Evolutionary conservation across 2,888 invertebrate species (phyloP).

Genomic region (Diaprepes abbreviatus): DNA sequence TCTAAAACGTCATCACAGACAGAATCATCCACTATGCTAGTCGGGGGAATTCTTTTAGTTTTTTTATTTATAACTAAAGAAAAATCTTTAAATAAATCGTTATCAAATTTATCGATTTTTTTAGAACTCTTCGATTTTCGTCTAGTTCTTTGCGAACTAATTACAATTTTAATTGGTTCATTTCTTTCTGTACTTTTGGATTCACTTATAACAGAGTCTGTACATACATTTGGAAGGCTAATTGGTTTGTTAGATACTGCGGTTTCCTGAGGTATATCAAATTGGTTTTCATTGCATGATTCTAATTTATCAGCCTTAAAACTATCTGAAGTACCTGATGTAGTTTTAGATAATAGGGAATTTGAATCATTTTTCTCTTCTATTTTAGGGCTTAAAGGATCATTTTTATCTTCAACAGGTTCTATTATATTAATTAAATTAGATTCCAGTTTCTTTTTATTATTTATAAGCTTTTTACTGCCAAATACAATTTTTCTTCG

Average conservation of each 20-base stretch:
- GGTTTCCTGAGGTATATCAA: neutral
- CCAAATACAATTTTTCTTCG: slow-evolving; percentile 12
- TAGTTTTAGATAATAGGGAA: neutral
- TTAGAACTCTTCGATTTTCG: slow-evolving; percentile 57
- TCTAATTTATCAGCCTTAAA: neutral
- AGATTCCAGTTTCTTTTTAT: neutral
- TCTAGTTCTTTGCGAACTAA: slow-evolving; percentile 53
- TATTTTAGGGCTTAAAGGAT: neutral
- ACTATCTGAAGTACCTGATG: neutral
- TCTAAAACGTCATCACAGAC: slow-evolving; percentile 43
- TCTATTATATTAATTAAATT: neutral
- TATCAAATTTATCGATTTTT: slow-evolving; percentile 54
- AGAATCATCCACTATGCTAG: slow-evolving; percentile 48
- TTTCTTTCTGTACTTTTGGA: slow-evolving; percentile 2
- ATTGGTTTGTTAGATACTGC: neutral
- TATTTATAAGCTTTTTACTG: neutral
- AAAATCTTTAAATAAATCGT: slow-evolving; percentile 57
- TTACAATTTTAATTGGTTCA: slow-evolving; percentile 27
- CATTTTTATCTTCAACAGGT: neutral
- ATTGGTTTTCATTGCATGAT: neutral
- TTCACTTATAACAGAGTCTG: neutral
- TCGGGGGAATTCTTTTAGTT: slow-evolving; percentile 53
- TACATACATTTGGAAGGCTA: neutral
- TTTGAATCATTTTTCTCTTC: neutral
- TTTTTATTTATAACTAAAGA: slow-evolving; percentile 57